Percentiles rank a stretch among this genome's conserved stretches.
Evolutionary conservation across 2,113 vertebrate genomes (phyloP).

Genomic region (Halichoerus grypus): DNA sequence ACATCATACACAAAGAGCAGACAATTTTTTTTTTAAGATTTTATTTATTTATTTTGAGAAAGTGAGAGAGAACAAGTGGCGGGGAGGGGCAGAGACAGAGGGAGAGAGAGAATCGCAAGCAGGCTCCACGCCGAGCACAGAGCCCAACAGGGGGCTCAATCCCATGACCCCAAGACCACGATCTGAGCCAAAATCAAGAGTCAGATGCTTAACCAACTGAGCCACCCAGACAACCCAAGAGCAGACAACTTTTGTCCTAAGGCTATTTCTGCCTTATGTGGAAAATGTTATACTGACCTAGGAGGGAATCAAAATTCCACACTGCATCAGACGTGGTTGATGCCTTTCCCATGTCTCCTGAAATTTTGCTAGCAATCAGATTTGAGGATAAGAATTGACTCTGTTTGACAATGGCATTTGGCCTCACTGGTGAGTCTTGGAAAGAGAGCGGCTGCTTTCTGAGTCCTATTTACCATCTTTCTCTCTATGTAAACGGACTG

Average conservation of each 20-base stretch:
- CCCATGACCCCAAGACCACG: neutral
- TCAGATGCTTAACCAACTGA: neutral
- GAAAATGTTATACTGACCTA: neutral
- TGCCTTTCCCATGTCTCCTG: neutral
- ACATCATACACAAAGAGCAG: neutral
- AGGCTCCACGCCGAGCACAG: neutral
- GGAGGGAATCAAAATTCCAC: neutral
- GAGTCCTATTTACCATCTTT: neutral
- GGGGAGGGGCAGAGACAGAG: neutral
- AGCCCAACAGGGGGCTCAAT: neutral
- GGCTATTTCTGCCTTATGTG: neutral
- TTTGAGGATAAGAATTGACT: neutral
- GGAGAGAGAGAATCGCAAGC: neutral
- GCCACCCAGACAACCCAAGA: neutral
- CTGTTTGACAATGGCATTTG: neutral
- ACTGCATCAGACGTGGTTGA: neutral
- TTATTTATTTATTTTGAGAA: neutral
- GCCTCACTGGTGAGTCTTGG: neutral
- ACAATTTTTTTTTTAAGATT: neutral
- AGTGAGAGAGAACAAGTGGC: neutral
- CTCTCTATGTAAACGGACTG: neutral
- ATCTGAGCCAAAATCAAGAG: neutral
- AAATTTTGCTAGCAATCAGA: neutral
- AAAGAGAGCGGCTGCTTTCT: constrained; percentile 11
- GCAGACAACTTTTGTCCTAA: neutral